Base-by-base conservation (phyloP, 2,113 vertebrate species). In the Ptilonorhynchus violaceus region DNA sequence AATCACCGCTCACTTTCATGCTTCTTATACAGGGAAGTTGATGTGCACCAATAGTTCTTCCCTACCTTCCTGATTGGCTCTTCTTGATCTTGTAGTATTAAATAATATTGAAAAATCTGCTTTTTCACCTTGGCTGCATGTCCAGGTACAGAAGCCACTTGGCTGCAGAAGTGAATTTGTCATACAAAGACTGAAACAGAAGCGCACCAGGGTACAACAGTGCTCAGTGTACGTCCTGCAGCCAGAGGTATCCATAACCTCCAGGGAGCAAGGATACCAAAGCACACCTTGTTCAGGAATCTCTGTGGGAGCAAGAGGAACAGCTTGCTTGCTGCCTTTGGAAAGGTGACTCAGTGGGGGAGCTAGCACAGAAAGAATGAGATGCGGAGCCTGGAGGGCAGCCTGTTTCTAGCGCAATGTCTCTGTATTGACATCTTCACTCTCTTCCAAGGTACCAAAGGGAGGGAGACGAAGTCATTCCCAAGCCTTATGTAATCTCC, bases 401-500 rank as follows among this genome's bases (percentile, higher is more conserved):
- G 47, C 25, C 46, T 70, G 24, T 50, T 88, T 60, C 46, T 44
- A 11, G 7, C 42, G 20, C 62, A 33, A 3, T 7, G 9, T 44
- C 50, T 76, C 47, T 49, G 13, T 12, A 14, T 11, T 23, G 20
- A 37, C 70, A 69, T 15, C 75, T 46, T 46, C 63, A 15, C 6
- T 37, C n/a, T 19, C 46, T 44, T 16, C 30, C 50, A 18, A 13
- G 28, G 18, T 24, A 63, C 11, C 58, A 53, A 31, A 49, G 28
- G 27, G 30, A 92, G 20, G 22, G 17, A 50, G 24, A 68, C 47
- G 52, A 50, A 74, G 55, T 28, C 11, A 21, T 19, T 88, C 41
- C 39, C 75, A 83, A 66, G 42, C 20, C 37, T 95, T 94, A 96
- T 67, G 82, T 74, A 96, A 90, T 17, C 77, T 9, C 30, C 68